Evolutionary conservation across 2,797 vertebrate species (phyloP).

Genomic region (Micrastur ruficollis): DNA sequence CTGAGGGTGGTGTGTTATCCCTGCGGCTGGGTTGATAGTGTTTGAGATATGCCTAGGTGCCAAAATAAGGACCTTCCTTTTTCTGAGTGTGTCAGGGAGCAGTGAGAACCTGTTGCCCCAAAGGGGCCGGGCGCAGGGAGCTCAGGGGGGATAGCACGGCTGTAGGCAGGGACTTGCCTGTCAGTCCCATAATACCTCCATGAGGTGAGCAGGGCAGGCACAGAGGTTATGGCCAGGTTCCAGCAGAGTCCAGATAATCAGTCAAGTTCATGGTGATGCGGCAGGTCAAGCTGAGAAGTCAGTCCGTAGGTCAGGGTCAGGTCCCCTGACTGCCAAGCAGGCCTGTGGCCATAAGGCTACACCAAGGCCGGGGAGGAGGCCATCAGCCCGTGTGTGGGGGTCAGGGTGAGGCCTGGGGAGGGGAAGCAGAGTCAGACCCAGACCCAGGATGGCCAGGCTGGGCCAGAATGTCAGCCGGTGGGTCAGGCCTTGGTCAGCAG

Average conservation of each 20-base stretch:
- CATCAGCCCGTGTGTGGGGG: background rate
- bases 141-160: too few relatives aligned
- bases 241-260: background rate
- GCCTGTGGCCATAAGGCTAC: background rate
- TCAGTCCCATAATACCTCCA: background rate
- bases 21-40: background rate
- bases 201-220: background rate
- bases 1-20: background rate
- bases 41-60: too few relatives aligned
- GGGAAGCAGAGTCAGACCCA: too few relatives aligned
- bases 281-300: background rate
- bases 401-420: background rate
- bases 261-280: accelerated
- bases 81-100: background rate
- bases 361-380: background rate
- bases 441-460: too few relatives aligned
- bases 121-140: background rate
- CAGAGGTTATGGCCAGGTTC: background rate
- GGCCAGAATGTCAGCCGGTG: background rate
- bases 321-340: background rate
- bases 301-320: background rate
- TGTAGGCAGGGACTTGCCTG: background rate
- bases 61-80: background rate
- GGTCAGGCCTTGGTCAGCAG: background rate
- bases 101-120: background rate